Percentiles rank a stretch among this genome's conserved stretches.
These are phyloP conservation scores for Drosophila auraria DNA, from an alignment of 1,140 invertebrate species.

Conservation along the genomic window DNA sequence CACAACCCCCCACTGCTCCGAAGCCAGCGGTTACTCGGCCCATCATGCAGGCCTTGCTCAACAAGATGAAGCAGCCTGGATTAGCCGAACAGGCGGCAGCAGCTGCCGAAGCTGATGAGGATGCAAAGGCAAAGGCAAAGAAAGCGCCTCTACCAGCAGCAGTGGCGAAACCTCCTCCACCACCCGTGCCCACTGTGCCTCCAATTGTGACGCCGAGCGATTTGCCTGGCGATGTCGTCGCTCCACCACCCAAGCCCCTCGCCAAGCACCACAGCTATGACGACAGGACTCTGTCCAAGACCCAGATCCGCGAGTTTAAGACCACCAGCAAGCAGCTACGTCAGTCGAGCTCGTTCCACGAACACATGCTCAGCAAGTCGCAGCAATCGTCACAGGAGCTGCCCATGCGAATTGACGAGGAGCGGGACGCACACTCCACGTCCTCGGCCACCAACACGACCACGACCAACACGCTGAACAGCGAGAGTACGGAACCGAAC, in stretches of 20 bases:
- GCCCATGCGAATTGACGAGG: constrained; percentile 76
- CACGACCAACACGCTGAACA: constrained; percentile 77
- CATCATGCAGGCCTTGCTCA: constrained; percentile 79
- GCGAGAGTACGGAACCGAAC: constrained; percentile 80
- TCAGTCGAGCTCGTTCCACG: constrained; percentile 88
- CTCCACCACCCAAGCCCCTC: constrained; percentile 86
- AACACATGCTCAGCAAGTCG: constrained; percentile 86
- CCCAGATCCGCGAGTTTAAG: constrained; percentile 88
- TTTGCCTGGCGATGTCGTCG: constrained; percentile 64
- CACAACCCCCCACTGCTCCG: constrained; percentile 74
- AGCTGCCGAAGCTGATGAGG: constrained; percentile 65
- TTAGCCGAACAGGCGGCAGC: constrained; percentile 73
- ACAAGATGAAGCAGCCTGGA: constrained; percentile 79
- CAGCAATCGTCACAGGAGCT: constrained; percentile 79
- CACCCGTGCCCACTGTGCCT: constrained; percentile 66
- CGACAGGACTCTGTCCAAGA: constrained; percentile 87
- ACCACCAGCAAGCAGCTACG: constrained; percentile 87
- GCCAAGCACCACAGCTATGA: constrained; percentile 88
- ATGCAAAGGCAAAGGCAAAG: constrained; percentile 10
- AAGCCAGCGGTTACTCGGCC: constrained; percentile 78
- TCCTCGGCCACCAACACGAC: constrained; percentile 77
- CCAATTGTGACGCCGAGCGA: constrained; percentile 75
- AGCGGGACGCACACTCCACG: constrained; percentile 66
- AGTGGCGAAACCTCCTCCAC: constrained; percentile 53
- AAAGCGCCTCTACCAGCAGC: constrained; percentile 10